Evolutionary conservation across 2,888 invertebrate genomes (phyloP).

Genomic region (Dendrolimus houi): DNA sequence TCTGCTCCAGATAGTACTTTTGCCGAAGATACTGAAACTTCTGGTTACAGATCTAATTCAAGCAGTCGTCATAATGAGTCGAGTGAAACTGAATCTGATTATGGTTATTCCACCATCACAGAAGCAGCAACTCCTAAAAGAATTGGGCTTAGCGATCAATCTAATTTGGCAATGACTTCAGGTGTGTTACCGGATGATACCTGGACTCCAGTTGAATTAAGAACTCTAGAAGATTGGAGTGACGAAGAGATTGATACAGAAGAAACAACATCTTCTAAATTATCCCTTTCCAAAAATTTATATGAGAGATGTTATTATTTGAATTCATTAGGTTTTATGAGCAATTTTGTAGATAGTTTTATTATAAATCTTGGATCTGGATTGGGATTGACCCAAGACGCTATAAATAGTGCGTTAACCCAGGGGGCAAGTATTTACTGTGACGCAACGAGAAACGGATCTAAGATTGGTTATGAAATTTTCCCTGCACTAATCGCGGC

Average conservation of each 20-base stretch:
- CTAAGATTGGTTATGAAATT: slow-evolving; percentile 77
- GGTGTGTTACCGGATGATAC: slow-evolving; percentile 71
- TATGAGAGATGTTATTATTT: slow-evolving; percentile 72
- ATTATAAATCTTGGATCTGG: slow-evolving; percentile 75
- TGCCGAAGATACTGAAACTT: slow-evolving; percentile 66
- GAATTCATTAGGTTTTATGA: slow-evolving; percentile 81
- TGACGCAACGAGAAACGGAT: slow-evolving; percentile 55
- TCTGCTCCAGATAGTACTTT: slow-evolving; percentile 27
- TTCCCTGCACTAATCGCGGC: slow-evolving; percentile 82
- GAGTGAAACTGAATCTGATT: slow-evolving; percentile 77
- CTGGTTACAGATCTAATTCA: slow-evolving; percentile 73
- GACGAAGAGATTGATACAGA: slow-evolving; percentile 57
- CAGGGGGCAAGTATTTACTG: slow-evolving; percentile 83
- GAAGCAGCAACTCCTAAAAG: slow-evolving; percentile 76
- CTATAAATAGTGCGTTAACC: slow-evolving; percentile 73
- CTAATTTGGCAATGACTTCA: slow-evolving; percentile 48
- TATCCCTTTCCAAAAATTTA: slow-evolving; percentile 42
- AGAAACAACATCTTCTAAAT: slow-evolving; percentile 36
- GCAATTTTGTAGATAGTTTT: slow-evolving; percentile 80
- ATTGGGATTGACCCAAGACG: slow-evolving; percentile 73
- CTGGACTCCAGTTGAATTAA: slow-evolving; percentile 61
- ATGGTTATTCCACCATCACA: slow-evolving; percentile 79
- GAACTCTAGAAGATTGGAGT: slow-evolving; percentile 48
- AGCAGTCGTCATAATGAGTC: slow-evolving; percentile 58
- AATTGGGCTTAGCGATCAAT: slow-evolving; percentile 55